Base-by-base conservation (phyloP, 2,797 vertebrate genomes). In the Poecilia picta region DNA sequence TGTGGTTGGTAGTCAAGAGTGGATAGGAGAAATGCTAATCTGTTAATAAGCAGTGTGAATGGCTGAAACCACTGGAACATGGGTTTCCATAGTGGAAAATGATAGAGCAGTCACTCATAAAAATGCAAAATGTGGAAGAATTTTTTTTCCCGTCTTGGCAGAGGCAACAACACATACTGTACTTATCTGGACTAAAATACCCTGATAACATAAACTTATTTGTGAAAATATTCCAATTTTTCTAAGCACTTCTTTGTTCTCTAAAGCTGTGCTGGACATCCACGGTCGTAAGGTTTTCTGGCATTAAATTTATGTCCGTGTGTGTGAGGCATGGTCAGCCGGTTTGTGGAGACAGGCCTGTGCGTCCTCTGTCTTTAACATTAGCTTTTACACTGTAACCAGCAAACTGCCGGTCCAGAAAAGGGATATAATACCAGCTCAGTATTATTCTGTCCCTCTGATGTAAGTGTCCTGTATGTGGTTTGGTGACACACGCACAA, bases 341-440 rank as follows among this genome's bases (percentile, higher is more conserved):
- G 4, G 78, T 78, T 72, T 74, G 83, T 88, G 72, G 84, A 90
- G 85, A 87, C 81, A 64, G 82, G 49, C 53, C 77, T 87, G 81
- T 72, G 79, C 75, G 74, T 62, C 13, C 5, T 62, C 57, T 31
- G 28, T 16, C 28, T 62, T 62, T 62, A 80, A 81, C 83, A 92
- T 94, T 86, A 94, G 86, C 85, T 92, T 89, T 89, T 89, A 62
- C 76, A 79, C 85, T 86, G 81, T 33, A 72, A 82, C 79, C 64
- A 31, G 5, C 57, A 15, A 62, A 62, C 57, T 16, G 28, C 57
- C 2, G 2, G 28, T 74, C 88, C 70, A 74, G 12, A 68, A 78
- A 66, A 90, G 92, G 62, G 57, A 31, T 72, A 82, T 73, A 68
- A 41, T 49, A 72, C 46, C 18, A 72, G 74, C 76, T 83, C 72